A percentile compares a stretch with the other conserved stretches of the same genome.
These are phyloP conservation scores for Pterostichus niger DNA, from an alignment of 2,888 invertebrate genomes.

Conservation along the genomic window DNA sequence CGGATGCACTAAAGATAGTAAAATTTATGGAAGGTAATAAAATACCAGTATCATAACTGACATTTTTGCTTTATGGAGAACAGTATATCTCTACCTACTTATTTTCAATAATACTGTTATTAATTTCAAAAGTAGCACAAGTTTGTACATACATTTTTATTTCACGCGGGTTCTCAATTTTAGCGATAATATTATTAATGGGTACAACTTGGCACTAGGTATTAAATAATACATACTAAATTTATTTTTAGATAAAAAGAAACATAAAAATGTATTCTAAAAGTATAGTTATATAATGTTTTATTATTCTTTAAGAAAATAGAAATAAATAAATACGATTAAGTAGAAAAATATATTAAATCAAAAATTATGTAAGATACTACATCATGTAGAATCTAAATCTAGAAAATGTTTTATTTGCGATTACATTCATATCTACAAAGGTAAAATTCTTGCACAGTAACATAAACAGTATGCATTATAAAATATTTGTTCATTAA, in stretches of 20 bases:
- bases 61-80: constrained; percentile 61
- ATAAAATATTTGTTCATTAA: too few relatives aligned
- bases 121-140: constrained; percentile 54
- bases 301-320: too few relatives aligned
- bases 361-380: too few relatives aligned
- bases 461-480: too few relatives aligned
- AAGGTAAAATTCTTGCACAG: too few relatives aligned
- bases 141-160: constrained; percentile 48
- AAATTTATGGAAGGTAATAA: constrained; percentile 65
- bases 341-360: too few relatives aligned
- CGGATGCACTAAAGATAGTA: constrained; percentile 63
- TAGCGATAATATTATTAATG: constrained; percentile 21
- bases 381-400: too few relatives aligned
- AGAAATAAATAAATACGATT: too few relatives aligned
- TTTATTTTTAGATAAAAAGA: background rate
- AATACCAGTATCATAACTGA: constrained; percentile 53
- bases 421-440: too few relatives aligned
- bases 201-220: background rate
- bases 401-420: too few relatives aligned
- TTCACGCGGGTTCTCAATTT: constrained; percentile 34
- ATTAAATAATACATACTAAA: constrained; percentile 1
- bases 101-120: constrained; percentile 59
- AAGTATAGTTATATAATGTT: too few relatives aligned
- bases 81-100: constrained; percentile 60
- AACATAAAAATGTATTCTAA: too few relatives aligned